These are phyloP conservation scores for Chloromyia formosa DNA, from an alignment of 2,888 invertebrate species.

Conservation along the genomic window DNA sequence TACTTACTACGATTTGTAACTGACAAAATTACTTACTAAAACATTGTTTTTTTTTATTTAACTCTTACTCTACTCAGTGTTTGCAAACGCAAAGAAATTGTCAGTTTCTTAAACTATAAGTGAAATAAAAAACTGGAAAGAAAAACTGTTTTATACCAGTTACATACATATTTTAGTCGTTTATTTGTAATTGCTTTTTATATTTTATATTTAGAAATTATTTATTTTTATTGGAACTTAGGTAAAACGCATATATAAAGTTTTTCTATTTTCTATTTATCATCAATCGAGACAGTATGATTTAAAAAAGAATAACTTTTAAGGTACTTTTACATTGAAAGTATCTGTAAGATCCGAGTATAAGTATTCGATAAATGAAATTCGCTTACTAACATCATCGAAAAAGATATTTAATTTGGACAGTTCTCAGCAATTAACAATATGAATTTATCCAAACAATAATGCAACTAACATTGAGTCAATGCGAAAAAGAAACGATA, in stretches of 20 bases:
- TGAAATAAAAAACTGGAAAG: too few relatives aligned
- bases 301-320: background rate
- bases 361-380: background rate
- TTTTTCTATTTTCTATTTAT: background rate
- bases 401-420: too few relatives aligned
- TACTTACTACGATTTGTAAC: too few relatives aligned
- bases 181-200: constrained; percentile 13
- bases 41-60: too few relatives aligned
- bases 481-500: background rate
- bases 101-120: background rate
- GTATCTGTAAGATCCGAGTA: constrained; percentile 23
- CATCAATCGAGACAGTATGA: background rate
- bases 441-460: background rate
- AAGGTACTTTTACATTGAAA: constrained; percentile 7
- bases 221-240: constrained; percentile 30
- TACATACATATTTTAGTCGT: constrained; percentile 27
- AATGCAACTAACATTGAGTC: background rate
- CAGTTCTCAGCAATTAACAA: background rate
- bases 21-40: too few relatives aligned
- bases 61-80: too few relatives aligned
- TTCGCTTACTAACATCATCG: background rate
- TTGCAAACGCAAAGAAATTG: background rate
- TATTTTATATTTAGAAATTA: constrained; percentile 18
- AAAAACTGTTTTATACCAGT: constrained; percentile 19
- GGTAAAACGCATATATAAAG: background rate